phyloP scores from a whole-genome alignment of 2,113 vertebrate species.

The Chaenocephalus aceratus region DNA sequence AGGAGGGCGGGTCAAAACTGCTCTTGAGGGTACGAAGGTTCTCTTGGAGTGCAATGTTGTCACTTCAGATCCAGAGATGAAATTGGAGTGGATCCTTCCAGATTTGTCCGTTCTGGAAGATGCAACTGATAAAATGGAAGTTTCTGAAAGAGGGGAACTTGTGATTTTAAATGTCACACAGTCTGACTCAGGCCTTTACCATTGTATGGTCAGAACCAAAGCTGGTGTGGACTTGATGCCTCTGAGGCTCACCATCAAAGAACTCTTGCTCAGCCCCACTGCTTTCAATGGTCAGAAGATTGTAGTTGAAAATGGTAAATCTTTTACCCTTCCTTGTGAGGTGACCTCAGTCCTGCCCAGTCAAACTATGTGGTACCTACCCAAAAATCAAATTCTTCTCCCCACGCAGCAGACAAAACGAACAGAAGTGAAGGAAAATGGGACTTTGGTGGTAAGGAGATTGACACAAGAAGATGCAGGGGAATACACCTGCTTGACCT shows the following conservation, averaged over 20 bases:
- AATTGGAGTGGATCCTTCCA: slow-evolving; percentile 85
- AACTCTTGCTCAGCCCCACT: slow-evolving; percentile 74
- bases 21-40: slow-evolving; percentile 78
- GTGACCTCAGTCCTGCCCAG: slow-evolving; percentile 78
- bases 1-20: slow-evolving; percentile 68
- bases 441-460: slow-evolving; percentile 80
- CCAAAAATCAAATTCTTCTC: slow-evolving; percentile 75
- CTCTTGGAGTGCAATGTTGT: slow-evolving; percentile 75
- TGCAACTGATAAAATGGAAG: slow-evolving; percentile 58
- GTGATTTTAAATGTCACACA: slow-evolving; percentile 77
- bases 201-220: slow-evolving; percentile 81
- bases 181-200: slow-evolving; percentile 83
- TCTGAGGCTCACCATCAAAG: slow-evolving; percentile 80
- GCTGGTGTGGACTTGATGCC: slow-evolving; percentile 78
- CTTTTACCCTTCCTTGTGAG: slow-evolving; percentile 80
- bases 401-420: slow-evolving; percentile 72
- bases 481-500: slow-evolving; percentile 84
- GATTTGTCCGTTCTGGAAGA: slow-evolving; percentile 79
- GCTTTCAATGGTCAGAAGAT: slow-evolving; percentile 84
- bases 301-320: slow-evolving; percentile 63
- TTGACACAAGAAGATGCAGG: slow-evolving; percentile 79
- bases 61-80: slow-evolving; percentile 68
- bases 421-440: slow-evolving; percentile 78
- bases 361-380: slow-evolving; percentile 82
- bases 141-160: slow-evolving; percentile 74